These are phyloP conservation scores for Chrysopa pallens DNA, from an alignment of 1,140 invertebrate species.

Conservation along the genomic window DNA sequence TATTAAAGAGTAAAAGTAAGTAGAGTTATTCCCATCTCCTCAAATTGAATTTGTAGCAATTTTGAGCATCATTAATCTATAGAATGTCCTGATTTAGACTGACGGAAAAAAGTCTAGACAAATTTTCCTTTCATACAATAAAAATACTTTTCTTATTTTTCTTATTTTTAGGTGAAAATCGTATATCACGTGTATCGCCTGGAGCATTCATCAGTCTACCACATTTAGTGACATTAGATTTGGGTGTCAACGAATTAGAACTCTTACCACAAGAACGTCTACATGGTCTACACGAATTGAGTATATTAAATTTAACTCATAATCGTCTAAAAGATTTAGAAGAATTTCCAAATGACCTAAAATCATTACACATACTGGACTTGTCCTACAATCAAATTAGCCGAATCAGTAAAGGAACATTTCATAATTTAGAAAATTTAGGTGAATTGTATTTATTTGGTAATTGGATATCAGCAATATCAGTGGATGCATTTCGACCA, in stretches of 20 bases:
- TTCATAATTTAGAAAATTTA: slow-evolving; percentile 53
- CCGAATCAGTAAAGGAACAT: slow-evolving; percentile 53
- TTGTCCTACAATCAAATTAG: slow-evolving; percentile 69
- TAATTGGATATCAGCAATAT: slow-evolving; percentile 64
- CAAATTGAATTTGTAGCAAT: no score
- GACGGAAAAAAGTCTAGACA: no score
- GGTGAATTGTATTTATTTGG: slow-evolving; percentile 60
- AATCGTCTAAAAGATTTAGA: slow-evolving; percentile 68
- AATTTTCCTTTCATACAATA: no score
- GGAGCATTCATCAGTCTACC: slow-evolving; percentile 63
- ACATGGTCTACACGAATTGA: slow-evolving; percentile 51
- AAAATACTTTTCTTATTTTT: no score
- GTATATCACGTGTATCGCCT: slow-evolving; percentile 63
- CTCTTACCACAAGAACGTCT: slow-evolving; percentile 68
- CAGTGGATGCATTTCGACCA: slow-evolving; percentile 59
- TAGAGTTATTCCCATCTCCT: no score
- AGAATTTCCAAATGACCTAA: slow-evolving; percentile 62
- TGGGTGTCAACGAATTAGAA: slow-evolving; percentile 70
- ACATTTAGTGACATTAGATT: slow-evolving; percentile 58
- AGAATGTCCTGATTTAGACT: no score
- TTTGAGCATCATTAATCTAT: no score
- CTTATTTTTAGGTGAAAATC: slow-evolving; percentile 34
- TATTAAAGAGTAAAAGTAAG: no score
- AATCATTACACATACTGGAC: slow-evolving; percentile 58
- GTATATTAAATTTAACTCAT: slow-evolving; percentile 61